Base-by-base conservation (phyloP, 2,888 invertebrate genomes). In the Frankliniella fusca region DNA sequence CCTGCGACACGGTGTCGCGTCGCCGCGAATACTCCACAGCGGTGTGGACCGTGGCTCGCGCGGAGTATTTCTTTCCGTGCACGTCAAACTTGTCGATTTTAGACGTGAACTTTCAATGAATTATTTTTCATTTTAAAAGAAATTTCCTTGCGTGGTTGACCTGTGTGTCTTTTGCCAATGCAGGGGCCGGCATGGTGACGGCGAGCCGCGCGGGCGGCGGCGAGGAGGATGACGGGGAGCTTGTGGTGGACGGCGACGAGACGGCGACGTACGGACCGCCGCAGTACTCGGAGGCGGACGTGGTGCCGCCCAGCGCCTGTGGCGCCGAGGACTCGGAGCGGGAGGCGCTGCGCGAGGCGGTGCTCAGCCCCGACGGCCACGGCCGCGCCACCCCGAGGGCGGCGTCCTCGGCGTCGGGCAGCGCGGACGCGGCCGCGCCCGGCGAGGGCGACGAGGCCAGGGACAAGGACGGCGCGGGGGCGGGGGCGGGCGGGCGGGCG, bases 181-280 rank as follows among this genome's bases (percentile, higher is more conserved):
- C 85, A 87, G 89, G 88, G 54, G 87, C 87, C 54, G 89, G 89
- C 76, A 85, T 89, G 83, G 88, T 89, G n/a, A 88, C 89, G 5
- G 87, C 87, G 83, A 88, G 87, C 83, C 87, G 86, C 84, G 87
- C 88, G 48, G 85, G 86, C 27, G 84, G 84, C 61, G 23, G 83
- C 12, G 94, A 94, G 84, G 94, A 94, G 85, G 92, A 92, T 82
- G 93, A 94, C 86, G 90, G 93, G 80, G 93, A 93, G 86, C 87
- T 94, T 87, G 94, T 95, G 82, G 97, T 97, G 0, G 97, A 97
- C 86, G 96, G 95, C 7, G 97, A 97, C 87, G 94, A 95, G 84
- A 92, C 94, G 0, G 93, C 94, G 83, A 89, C 94, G 80, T 97
- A 94, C 86, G 97, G 97, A 0, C 93, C 94, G 0, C 90, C 95